Percentiles rank a stretch among this genome's conserved stretches.
phyloP scores from a whole-genome alignment of 1,140 invertebrate species.

The Chionoecetes opilio region DNA sequence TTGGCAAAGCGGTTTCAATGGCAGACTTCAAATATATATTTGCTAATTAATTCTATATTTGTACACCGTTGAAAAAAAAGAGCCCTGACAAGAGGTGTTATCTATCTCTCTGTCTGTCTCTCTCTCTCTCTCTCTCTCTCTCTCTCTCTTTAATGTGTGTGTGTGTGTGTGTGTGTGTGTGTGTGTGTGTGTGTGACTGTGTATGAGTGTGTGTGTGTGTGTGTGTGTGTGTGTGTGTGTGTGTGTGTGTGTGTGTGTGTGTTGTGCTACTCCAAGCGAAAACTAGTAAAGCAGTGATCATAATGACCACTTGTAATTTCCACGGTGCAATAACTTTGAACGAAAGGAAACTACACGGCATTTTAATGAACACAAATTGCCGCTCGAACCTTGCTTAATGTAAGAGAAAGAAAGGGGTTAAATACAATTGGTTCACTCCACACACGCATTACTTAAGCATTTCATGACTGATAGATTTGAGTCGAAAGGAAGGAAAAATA shows the following conservation, averaged over 20 bases:
- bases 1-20: background rate
- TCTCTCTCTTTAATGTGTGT: too few species aligned
- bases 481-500: too few species aligned
- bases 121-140: background rate
- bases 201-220: background rate
- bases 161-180: too few species aligned
- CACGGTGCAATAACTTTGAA: background rate
- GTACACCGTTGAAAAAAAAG: background rate
- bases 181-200: too few species aligned
- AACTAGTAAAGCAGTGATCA: background rate
- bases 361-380: background rate
- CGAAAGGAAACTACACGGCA: background rate
- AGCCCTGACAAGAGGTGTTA: background rate
- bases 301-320: background rate
- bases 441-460: too few species aligned
- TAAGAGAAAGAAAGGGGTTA: background rate
- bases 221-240: slow-evolving; percentile 27
- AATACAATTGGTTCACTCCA: too few species aligned
- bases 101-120: background rate
- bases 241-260: slow-evolving; percentile 27
- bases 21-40: background rate
- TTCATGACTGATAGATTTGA: too few species aligned
- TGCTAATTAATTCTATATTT: background rate
- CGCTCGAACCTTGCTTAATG: background rate
- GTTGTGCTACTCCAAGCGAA: background rate